phyloP scores from a whole-genome alignment of 1,140 invertebrate genomes.

The Drosophila arawakana region DNA sequence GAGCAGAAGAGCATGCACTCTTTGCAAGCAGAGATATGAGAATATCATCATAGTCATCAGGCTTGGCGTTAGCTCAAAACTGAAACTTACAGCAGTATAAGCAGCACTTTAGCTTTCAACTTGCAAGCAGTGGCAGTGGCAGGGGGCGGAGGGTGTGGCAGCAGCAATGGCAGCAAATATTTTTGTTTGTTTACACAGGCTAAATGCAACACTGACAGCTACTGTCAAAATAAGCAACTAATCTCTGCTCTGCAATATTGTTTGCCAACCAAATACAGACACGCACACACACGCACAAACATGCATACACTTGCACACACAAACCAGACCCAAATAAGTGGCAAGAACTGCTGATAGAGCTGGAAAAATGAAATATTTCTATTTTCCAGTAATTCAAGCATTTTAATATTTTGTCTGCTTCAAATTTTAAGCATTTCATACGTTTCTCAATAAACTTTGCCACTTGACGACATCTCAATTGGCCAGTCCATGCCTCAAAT shows the following conservation, averaged over 20 bases:
- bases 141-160: background rate
- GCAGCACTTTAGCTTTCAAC: constrained; percentile 36
- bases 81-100: constrained; percentile 32
- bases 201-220: constrained; percentile 77
- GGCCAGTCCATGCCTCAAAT: background rate
- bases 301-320: background rate
- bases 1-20: constrained; percentile 71
- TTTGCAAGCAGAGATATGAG: constrained; percentile 69
- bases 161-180: constrained; percentile 43
- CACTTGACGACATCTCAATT: background rate
- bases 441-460: background rate
- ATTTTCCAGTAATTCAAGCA: background rate
- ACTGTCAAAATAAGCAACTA: constrained; percentile 79
- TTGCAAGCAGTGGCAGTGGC: background rate
- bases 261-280: constrained; percentile 42
- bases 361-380: too few relatives aligned
- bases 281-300: constrained; percentile 14
- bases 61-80: constrained; percentile 8
- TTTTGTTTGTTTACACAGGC: constrained; percentile 62
- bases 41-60: constrained; percentile 65
- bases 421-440: too few relatives aligned
- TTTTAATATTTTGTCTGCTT: background rate
- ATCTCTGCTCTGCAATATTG: constrained; percentile 70
- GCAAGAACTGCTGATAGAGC: background rate
- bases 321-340: background rate